These are phyloP conservation scores for Acrossocheilus wenchowensis DNA, from an alignment of 2,797 vertebrate genomes.

Conservation along the genomic window DNA sequence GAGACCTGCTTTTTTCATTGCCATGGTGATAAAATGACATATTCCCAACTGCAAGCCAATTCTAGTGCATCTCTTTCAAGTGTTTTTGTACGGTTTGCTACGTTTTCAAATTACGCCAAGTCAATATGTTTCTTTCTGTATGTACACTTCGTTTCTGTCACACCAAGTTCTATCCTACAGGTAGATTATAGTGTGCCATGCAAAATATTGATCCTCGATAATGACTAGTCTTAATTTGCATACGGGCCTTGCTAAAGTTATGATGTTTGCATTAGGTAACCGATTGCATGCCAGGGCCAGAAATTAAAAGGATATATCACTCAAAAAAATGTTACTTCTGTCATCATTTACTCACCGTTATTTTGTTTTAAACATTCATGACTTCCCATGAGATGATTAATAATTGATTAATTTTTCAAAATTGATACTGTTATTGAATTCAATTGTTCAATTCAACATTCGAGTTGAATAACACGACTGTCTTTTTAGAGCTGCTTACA, in stretches of 20 bases:
- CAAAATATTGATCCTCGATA: background rate
- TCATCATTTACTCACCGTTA: background rate
- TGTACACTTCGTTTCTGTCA: background rate
- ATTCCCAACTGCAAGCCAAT: slow-evolving; percentile 18
- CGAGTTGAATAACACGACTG: background rate
- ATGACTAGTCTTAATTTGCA: background rate
- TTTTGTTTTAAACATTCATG: background rate
- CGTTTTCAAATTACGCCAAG: background rate
- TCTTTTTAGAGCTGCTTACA: no score
- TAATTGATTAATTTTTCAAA: background rate
- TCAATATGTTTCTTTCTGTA: background rate
- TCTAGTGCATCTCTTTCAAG: slow-evolving; percentile 13
- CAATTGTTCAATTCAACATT: background rate
- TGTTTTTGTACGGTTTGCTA: background rate
- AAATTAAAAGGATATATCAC: background rate
- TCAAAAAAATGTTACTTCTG: background rate
- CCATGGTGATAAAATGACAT: slow-evolving; percentile 41
- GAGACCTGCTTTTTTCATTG: slow-evolving; percentile 26
- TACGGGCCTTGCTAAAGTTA: background rate
- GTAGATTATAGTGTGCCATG: background rate
- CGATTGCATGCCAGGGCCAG: background rate
- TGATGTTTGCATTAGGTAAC: background rate
- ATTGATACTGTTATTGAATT: background rate
- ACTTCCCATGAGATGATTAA: background rate
- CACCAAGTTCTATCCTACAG: background rate